Conservation (phyloP, 2,797 vertebrate genomes). For the Liasis olivaceus region DNA sequence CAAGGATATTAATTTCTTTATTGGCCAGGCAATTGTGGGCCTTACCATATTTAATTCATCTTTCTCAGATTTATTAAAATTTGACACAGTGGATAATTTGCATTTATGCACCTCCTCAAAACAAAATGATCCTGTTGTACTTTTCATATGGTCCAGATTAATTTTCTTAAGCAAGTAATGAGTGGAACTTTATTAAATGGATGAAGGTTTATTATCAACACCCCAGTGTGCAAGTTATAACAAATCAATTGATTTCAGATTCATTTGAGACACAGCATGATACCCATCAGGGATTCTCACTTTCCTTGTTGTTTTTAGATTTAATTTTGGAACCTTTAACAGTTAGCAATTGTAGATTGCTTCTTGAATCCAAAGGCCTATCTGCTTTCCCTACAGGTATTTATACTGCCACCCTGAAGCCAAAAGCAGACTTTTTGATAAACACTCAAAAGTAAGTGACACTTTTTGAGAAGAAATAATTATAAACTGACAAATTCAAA, state of each 20-base stretch:
- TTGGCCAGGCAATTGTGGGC: background rate
- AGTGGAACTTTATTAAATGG: background rate
- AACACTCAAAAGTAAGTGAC: slow-evolving; percentile 16
- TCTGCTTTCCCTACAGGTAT: slow-evolving; percentile 17
- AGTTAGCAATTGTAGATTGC: background rate
- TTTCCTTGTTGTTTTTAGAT: background rate
- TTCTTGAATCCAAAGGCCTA: background rate
- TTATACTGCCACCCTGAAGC: slow-evolving; percentile 9
- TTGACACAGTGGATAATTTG: background rate
- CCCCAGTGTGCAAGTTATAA: background rate
- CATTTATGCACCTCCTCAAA: background rate
- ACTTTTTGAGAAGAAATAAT: background rate
- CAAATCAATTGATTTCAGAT: background rate
- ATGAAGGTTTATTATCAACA: background rate
- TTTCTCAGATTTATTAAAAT: background rate
- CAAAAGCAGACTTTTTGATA: background rate
- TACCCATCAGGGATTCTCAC: background rate
- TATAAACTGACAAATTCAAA: background rate
- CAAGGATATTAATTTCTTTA: background rate
- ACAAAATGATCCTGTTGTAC: background rate
- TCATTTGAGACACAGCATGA: background rate
- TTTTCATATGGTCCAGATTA: background rate
- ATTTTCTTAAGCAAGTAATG: background rate
- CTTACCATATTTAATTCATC: background rate
- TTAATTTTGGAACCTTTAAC: background rate